phyloP scores from a whole-genome alignment of 2,113 vertebrate species.

The Muscicapa adusta region DNA sequence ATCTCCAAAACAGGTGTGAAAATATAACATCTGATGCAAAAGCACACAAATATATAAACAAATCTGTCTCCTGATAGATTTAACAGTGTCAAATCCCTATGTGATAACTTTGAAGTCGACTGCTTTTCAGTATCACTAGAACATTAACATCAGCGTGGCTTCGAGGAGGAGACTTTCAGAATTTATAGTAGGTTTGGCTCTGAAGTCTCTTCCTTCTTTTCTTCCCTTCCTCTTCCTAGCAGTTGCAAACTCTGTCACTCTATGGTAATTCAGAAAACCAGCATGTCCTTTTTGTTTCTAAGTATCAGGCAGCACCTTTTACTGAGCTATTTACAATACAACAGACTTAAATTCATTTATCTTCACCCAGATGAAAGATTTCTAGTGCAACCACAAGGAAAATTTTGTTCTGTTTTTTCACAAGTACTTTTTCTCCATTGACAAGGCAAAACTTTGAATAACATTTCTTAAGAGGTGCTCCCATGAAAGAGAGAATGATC shows the following conservation, averaged over 20 bases:
- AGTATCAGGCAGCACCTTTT: neutral
- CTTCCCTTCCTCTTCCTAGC: neutral
- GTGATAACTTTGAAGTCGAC: neutral
- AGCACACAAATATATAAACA: neutral
- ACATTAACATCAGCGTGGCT: neutral
- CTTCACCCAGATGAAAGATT: neutral
- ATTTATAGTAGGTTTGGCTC: neutral
- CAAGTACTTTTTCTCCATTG: neutral
- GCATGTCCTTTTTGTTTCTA: fast-evolving
- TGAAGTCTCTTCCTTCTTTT: neutral
- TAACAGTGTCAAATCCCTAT: neutral
- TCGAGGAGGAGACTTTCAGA: neutral
- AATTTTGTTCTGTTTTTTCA: neutral
- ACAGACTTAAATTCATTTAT: neutral
- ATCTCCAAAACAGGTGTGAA: neutral
- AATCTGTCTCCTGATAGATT: neutral
- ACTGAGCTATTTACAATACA: neutral
- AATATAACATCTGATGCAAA: neutral
- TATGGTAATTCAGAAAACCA: neutral
- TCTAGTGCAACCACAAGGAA: neutral
- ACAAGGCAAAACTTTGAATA: neutral
- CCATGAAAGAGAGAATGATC: neutral
- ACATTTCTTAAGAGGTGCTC: neutral
- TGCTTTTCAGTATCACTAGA: neutral
- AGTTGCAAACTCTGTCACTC: neutral